These are phyloP conservation scores for Acrobasis repandana DNA, from an alignment of 2,888 invertebrate species.

Conservation along the genomic window DNA sequence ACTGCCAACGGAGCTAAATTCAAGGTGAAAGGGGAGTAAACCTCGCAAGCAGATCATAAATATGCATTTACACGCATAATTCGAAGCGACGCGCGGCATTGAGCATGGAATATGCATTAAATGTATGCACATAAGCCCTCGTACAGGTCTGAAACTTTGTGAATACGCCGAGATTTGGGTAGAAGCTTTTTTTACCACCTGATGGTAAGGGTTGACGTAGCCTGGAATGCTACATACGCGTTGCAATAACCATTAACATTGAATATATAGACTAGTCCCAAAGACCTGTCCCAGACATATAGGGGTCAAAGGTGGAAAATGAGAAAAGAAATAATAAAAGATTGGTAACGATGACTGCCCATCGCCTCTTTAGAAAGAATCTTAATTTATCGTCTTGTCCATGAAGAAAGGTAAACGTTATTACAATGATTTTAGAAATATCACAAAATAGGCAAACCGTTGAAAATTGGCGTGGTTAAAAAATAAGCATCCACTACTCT, in stretches of 20 bases:
- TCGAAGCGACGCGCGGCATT: constrained; percentile 45
- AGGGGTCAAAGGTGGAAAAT: too few species aligned
- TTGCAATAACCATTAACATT: too few species aligned
- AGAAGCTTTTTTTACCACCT: background rate
- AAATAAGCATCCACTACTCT: background rate
- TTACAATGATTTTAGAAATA: background rate
- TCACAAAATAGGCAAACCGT: background rate
- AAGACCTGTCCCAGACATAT: too few species aligned
- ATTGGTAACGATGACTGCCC: too few species aligned
- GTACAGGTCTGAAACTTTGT: constrained; percentile 22
- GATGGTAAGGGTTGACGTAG: too few species aligned
- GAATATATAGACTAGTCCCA: too few species aligned
- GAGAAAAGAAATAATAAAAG: too few species aligned
- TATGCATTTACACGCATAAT: constrained; percentile 64
- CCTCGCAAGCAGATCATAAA: constrained; percentile 53
- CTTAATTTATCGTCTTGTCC: too few species aligned
- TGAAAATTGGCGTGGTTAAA: background rate
- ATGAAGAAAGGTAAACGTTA: background rate
- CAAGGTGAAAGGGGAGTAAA: constrained; percentile 30
- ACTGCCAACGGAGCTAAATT: background rate
- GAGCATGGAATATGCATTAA: constrained; percentile 52
- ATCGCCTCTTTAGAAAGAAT: too few species aligned
- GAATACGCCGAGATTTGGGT: background rate
- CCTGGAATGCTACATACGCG: too few species aligned
- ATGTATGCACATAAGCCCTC: constrained; percentile 28